These are phyloP conservation scores for fruit fly (Drosophila melanogaster) DNA, from an alignment of 1,140 invertebrate genomes.

Conservation along the genomic window Release_6_plus_ISO1_MT NT_033777.3:8437501-8438000, in stretches of 20 bases:
- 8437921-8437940: slow-evolving; percentile 3
- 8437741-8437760: slow-evolving; percentile 59
- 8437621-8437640: slow-evolving; percentile 5
- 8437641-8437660: slow-evolving; percentile 24
- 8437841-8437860: no score
- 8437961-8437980: slow-evolving; percentile 38
- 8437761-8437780: slow-evolving; percentile 50
- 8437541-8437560: slow-evolving; percentile 69
- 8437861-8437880: no score
- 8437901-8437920: background rate
- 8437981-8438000: slow-evolving; percentile 63
- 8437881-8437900: no score
- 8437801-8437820: background rate
- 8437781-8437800: slow-evolving; percentile 36
- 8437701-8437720: slow-evolving; percentile 80
- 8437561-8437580: slow-evolving; percentile 78
- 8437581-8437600: slow-evolving; percentile 83
- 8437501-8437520: slow-evolving; percentile 56
- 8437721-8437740: slow-evolving; percentile 71
- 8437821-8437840: no score
- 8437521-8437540: slow-evolving; percentile 10
- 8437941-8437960: background rate
- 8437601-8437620: slow-evolving; percentile 45
- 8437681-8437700: slow-evolving; percentile 63
- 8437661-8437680: slow-evolving; percentile 77